Evolutionary conservation across 2,113 vertebrate genomes (phyloP).

Genomic region (Loxodonta africana): DNA sequence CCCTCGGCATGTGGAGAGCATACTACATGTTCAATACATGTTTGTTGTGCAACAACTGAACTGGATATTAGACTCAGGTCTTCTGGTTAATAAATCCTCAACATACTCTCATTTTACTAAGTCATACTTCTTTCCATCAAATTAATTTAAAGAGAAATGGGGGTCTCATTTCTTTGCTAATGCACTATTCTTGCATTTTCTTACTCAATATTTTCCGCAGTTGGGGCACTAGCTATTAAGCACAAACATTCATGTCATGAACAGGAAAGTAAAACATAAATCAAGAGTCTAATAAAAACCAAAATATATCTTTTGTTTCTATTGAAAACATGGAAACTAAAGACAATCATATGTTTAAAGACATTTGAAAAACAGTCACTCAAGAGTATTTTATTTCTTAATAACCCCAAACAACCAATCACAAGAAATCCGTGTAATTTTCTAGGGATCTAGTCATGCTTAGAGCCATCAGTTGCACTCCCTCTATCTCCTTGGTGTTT

Average conservation of each 20-base stretch:
- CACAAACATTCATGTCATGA: not conserved
- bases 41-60: not conserved
- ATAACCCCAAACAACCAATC: not conserved
- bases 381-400: not conserved
- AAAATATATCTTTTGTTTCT: not conserved
- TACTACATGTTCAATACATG: not conserved
- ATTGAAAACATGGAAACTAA: not conserved
- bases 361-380: not conserved
- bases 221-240: not conserved
- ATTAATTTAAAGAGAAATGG: not conserved
- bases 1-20: not conserved
- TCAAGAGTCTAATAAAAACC: conserved; percentile 32
- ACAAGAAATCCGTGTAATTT: not conserved
- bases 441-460: not conserved
- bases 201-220: not conserved
- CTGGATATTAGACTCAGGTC: not conserved
- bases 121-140: not conserved
- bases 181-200: not conserved
- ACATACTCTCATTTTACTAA: not conserved
- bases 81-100: not conserved
- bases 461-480: not conserved
- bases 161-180: not conserved
- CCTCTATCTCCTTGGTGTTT: not conserved
- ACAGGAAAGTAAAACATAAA: not conserved
- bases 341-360: not conserved